Conservation (phyloP, 2,797 vertebrate genomes). For the Pterois miles region DNA sequence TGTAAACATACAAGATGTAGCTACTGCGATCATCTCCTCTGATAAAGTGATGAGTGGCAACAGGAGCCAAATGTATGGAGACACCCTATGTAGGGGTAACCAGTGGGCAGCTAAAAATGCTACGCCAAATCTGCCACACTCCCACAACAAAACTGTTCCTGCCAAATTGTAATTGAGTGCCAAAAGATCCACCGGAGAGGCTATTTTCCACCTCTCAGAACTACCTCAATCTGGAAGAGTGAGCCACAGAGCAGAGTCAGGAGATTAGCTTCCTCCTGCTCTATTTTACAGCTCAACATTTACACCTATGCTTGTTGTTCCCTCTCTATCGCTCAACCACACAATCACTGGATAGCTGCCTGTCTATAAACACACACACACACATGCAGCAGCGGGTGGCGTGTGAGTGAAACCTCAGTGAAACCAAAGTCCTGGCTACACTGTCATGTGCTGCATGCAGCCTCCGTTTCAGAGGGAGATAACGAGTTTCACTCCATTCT, state of each 20-base stretch:
- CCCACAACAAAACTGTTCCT: constrained; percentile 40
- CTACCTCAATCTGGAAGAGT: constrained; percentile 59
- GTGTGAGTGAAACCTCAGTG: constrained; percentile 55
- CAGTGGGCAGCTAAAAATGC: constrained; percentile 43
- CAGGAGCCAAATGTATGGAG: constrained; percentile 52
- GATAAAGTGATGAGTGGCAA: constrained; percentile 33
- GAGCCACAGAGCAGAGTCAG: constrained; percentile 36
- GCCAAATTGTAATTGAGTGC: constrained; percentile 58
- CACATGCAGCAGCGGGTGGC: constrained; percentile 6
- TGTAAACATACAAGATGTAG: constrained; percentile 24
- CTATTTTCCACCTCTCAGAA: constrained; percentile 20
- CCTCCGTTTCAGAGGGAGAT: constrained; percentile 58
- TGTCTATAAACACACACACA: constrained; percentile 11
- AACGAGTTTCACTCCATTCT: constrained; percentile 68
- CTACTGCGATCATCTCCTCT: constrained; percentile 11
- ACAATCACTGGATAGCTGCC: constrained; percentile 35
- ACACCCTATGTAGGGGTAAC: constrained; percentile 35
- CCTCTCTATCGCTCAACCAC: constrained; percentile 13
- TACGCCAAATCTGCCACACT: constrained; percentile 39
- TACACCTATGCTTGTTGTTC: constrained; percentile 18
- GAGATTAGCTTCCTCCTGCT: constrained; percentile 55
- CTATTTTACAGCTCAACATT: constrained; percentile 35
- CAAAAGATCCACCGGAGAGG: constrained; percentile 42
- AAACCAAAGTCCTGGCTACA: constrained; percentile 61
- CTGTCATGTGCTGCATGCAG: constrained; percentile 34